Evolutionary conservation across 2,888 invertebrate genomes (phyloP).

Genomic region (Herminia tarsipennalis): DNA sequence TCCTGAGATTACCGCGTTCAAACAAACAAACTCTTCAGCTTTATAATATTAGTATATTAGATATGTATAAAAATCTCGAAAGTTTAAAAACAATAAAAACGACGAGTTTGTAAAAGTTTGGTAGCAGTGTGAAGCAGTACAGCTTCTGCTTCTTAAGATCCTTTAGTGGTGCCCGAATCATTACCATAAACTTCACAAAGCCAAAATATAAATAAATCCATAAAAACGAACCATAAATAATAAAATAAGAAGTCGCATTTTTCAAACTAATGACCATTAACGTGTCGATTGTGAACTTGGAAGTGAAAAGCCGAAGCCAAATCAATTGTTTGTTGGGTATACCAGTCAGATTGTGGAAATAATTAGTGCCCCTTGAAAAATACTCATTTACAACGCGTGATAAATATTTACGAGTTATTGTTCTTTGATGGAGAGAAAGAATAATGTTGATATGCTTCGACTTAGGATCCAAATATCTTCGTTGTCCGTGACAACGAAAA

Average conservation of each 20-base stretch:
- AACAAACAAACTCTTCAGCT: too few species aligned
- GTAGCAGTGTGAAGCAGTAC: neutral
- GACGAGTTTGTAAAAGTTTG: too few species aligned
- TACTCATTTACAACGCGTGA: conserved; percentile 80
- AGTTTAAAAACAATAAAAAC: too few species aligned
- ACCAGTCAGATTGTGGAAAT: conserved; percentile 75
- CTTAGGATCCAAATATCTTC: too few species aligned
- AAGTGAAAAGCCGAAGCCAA: conserved; percentile 63
- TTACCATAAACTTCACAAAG: conserved; percentile 13
- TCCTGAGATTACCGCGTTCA: too few species aligned
- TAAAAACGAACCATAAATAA: conserved; percentile 31
- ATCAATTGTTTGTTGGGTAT: conserved; percentile 70
- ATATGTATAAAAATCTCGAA: too few species aligned
- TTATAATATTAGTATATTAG: too few species aligned
- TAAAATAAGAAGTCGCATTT: conserved; percentile 47
- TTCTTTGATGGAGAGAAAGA: conserved; percentile 62
- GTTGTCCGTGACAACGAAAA: too few species aligned
- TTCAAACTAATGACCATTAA: conserved; percentile 58
- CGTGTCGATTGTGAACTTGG: conserved; percentile 47
- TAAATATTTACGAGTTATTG: conserved; percentile 85
- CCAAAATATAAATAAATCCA: conserved; percentile 8
- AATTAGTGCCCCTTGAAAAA: conserved; percentile 83
- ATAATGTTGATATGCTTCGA: conserved; percentile 49
- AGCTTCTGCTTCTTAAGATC: neutral
- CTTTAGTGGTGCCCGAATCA: conserved; percentile 2